Conservation (phyloP, 2,113 vertebrate genomes). For the Turnix velox region DNA sequence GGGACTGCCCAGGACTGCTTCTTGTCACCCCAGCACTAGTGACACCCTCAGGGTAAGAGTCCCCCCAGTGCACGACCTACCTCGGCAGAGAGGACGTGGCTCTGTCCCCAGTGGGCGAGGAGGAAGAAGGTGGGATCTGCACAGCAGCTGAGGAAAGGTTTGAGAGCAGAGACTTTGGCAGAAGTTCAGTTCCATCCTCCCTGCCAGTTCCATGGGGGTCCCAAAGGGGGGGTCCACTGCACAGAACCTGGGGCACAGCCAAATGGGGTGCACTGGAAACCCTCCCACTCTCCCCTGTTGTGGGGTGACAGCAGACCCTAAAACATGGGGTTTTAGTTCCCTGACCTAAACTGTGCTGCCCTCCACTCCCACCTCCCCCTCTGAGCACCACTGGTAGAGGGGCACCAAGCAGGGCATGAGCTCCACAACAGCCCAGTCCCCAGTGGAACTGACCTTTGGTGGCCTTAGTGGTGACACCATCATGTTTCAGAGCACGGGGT, state of each 20-base stretch:
- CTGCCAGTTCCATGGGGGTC: neutral
- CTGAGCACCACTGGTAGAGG: neutral
- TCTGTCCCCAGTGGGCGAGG: neutral
- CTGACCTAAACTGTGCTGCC: neutral
- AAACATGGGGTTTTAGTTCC: fast-evolving
- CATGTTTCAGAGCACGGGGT: neutral
- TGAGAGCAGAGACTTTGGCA: neutral
- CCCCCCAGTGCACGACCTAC: neutral
- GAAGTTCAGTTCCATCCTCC: neutral
- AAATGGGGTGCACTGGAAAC: neutral
- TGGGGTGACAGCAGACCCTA: neutral
- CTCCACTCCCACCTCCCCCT: fast-evolving
- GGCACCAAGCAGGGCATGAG: fast-evolving
- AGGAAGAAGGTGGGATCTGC: neutral
- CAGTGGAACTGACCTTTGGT: fast-evolving
- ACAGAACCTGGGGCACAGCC: neutral
- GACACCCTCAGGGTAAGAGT: neutral
- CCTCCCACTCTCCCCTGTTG: fast-evolving
- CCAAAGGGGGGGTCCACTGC: neutral
- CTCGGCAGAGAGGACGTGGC: neutral
- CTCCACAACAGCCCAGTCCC: neutral
- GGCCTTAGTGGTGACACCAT: neutral
- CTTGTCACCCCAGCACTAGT: neutral
- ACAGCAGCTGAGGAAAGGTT: neutral
- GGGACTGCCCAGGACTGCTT: neutral